phyloP scores from a whole-genome alignment of 2,113 vertebrate genomes.

The Alligator mississippiensis region DNA sequence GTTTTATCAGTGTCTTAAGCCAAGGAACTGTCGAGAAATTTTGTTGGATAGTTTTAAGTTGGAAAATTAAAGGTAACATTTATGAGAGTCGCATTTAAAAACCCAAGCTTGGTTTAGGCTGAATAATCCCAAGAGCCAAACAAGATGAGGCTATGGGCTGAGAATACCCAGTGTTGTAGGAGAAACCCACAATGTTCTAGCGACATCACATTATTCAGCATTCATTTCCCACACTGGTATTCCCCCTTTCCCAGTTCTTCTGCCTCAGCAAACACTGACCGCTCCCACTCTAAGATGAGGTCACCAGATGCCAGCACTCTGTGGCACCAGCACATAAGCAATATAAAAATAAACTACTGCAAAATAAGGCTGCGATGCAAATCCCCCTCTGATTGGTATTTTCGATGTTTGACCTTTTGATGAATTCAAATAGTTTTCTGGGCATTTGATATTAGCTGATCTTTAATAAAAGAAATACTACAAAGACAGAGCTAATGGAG shows the following conservation, averaged over 20 bases:
- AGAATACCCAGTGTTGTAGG: not conserved
- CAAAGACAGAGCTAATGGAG: not conserved
- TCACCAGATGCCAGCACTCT: conserved; percentile 1
- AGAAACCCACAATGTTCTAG: not conserved
- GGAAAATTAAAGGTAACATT: not conserved
- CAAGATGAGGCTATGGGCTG: not conserved
- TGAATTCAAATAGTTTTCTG: conserved; percentile 3
- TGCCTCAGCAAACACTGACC: not conserved
- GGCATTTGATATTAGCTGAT: not conserved
- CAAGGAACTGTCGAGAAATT: not conserved
- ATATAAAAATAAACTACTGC: conserved; percentile 56
- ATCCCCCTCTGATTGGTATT: conserved; percentile 14
- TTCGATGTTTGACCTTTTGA: not conserved
- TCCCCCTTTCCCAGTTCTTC: not conserved
- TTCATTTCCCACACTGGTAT: conserved; percentile 12
- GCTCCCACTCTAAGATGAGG: conserved; percentile 11
- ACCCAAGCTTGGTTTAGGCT: not conserved
- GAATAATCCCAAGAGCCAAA: not conserved
- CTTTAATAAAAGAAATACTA: not conserved
- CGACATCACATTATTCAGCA: not conserved
- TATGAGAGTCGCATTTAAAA: not conserved
- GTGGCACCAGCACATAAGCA: not conserved
- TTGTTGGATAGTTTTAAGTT: not conserved
- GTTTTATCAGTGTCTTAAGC: not conserved
- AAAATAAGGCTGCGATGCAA: not conserved